phyloP scores from a whole-genome alignment of 2,113 vertebrate species.

The Calyptommatus sinebrachiatus region DNA sequence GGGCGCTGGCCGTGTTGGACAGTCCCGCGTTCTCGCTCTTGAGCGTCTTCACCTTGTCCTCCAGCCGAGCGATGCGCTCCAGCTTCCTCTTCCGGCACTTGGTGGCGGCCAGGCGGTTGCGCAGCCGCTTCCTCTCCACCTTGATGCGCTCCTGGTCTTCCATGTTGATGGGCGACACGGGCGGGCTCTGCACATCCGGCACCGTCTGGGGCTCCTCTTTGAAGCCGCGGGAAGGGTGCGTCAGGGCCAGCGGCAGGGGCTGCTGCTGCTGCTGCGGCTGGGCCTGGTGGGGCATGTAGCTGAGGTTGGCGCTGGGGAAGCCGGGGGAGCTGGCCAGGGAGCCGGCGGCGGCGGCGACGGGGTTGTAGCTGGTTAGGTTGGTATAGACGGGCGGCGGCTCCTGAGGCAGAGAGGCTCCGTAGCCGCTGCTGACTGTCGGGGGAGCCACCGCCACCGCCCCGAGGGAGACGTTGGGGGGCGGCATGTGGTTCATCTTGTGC shows the following conservation, averaged over 20 bases:
- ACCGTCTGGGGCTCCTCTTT: constrained; percentile 93
- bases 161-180: constrained; percentile 89
- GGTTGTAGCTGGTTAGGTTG: constrained; percentile 84
- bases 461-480: constrained; percentile 87
- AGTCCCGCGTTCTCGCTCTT: constrained; percentile 89
- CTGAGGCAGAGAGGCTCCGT: constrained; percentile 69
- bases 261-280: constrained; percentile 61
- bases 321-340: constrained; percentile 75
- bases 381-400: constrained; percentile 88
- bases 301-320: constrained; percentile 79
- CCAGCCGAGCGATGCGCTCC: constrained; percentile 89
- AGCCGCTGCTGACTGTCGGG: constrained; percentile 75
- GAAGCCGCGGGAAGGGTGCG: constrained; percentile 74
- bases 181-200: constrained; percentile 82
- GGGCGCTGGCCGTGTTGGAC: constrained; percentile 83
- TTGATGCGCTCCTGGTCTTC: constrained; percentile 90
- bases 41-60: constrained; percentile 88
- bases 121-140: constrained; percentile 86
- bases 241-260: constrained; percentile 52
- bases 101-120: constrained; percentile 89
- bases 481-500: constrained; percentile 91
- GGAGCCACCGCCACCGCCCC: constrained; percentile 76
- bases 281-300: constrained; percentile 68
- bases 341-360: constrained; percentile 55
- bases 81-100: constrained; percentile 91